These are phyloP conservation scores for Anaspis maculata DNA, from an alignment of 2,888 invertebrate genomes.

Conservation along the genomic window DNA sequence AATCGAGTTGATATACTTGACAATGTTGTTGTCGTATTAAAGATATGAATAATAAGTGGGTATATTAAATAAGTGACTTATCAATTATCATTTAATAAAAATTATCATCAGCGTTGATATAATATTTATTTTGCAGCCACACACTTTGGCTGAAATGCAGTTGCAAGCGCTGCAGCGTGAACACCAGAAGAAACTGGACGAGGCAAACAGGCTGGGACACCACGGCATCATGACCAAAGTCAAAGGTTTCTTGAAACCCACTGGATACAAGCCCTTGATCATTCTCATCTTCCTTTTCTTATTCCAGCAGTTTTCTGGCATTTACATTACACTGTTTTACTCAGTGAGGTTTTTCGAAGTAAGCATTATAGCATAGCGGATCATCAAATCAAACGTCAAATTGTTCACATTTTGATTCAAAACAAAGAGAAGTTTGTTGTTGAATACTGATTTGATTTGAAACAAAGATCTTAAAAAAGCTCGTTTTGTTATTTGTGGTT, in stretches of 20 bases:
- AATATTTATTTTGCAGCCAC: conserved; percentile 26
- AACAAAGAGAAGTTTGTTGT: too few species aligned
- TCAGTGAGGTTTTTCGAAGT: conserved; percentile 53
- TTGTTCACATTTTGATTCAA: too few species aligned
- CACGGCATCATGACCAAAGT: conserved; percentile 36
- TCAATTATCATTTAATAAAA: not conserved
- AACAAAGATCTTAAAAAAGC: too few species aligned
- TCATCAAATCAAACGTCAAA: too few species aligned
- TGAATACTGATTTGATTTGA: too few species aligned
- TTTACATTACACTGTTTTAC: conserved; percentile 54
- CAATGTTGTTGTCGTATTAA: too few species aligned
- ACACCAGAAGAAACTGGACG: conserved; percentile 43
- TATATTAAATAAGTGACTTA: too few species aligned
- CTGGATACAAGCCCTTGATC: conserved; percentile 51
- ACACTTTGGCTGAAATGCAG: conserved; percentile 46
- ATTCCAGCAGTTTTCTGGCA: conserved; percentile 53
- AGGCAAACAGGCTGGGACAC: conserved; percentile 34
- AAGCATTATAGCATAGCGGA: too few species aligned
- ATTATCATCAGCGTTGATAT: not conserved
- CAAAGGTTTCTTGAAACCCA: conserved; percentile 45
- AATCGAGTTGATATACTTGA: too few species aligned
- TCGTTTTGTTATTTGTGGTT: not conserved
- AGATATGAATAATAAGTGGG: too few species aligned
- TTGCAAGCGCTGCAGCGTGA: conserved; percentile 46
- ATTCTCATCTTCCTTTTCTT: conserved; percentile 49